Percentiles rank a stretch among this genome's conserved stretches.
Evolutionary conservation across 2,888 invertebrate species (phyloP).

Genomic region (Megalurothrips usitatus): DNA sequence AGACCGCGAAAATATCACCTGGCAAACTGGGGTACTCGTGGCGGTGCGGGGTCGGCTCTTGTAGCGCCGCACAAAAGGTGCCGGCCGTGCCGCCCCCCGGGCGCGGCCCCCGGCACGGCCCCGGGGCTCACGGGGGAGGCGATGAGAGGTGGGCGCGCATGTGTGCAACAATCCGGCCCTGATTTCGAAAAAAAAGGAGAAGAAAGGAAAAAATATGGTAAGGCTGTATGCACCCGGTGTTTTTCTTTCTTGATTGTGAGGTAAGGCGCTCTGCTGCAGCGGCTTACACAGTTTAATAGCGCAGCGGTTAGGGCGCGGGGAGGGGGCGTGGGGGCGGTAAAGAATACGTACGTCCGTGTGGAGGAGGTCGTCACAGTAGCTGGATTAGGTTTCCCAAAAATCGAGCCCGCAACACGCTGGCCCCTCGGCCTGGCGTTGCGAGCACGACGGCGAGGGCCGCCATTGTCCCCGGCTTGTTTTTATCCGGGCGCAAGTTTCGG

Average conservation of each 20-base stretch:
- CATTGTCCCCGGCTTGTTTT: neutral
- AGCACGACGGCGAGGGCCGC: too few species aligned
- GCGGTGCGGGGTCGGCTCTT: too few species aligned
- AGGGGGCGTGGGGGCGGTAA: neutral
- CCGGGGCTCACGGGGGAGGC: neutral
- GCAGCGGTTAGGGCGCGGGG: neutral
- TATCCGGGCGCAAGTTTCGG: neutral
- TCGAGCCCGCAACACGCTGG: too few species aligned
- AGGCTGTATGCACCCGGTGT: neutral
- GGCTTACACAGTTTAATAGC: neutral
- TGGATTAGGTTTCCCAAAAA: neutral
- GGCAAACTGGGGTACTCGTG: too few species aligned
- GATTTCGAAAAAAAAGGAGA: too few species aligned
- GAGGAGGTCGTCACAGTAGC: neutral
- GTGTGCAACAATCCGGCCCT: neutral
- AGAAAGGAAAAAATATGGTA: too few species aligned
- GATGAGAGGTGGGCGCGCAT: neutral
- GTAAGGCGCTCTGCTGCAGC: neutral
- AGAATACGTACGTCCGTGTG: neutral
- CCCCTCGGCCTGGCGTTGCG: neutral
- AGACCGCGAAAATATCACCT: too few species aligned
- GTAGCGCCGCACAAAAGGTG: neutral
- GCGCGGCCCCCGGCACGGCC: too few species aligned
- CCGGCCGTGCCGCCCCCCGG: neutral
- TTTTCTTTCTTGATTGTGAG: neutral